Evolutionary conservation across 2,113 vertebrate genomes (phyloP), one percentile per base, ranked within the genome.

Genomic region (Puffinus mauretanicus): DNA sequence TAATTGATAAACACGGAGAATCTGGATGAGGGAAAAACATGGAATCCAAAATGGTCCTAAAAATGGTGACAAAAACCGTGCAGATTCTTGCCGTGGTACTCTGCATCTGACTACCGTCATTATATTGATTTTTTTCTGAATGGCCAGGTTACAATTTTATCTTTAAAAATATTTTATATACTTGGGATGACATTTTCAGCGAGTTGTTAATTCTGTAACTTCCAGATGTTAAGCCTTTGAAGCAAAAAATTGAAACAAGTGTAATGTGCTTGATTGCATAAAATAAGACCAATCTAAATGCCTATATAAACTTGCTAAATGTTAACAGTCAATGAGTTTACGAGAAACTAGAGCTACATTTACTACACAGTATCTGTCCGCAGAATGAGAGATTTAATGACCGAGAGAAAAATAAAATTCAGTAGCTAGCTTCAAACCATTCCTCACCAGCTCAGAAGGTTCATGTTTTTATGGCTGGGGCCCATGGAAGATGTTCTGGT

Each of bases 171-270:
- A 47, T 91, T 81, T 69, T 49, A 47, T 55, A 27, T 70, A 86
- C 82, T 93, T 72, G 30, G 52, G 49, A 66, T 90, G 61, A 83
- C 77, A 94, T 96, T 95, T 95, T 96, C 46, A 69, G 34, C 7
- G 25, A 95, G 36, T 55, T 93, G 49, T 64, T 94, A 93, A 91
- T 97, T 95, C 30, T 49, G 49, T 71, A 76, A 73, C 78, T 93
- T 96, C 87, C 97, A 98, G 86, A 94, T 97, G 93, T 96, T 92
- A 90, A 83, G 89, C 91, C 94, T 95, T 86, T 91, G 94, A 98
- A 95, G 91, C 94, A 98, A 98, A 98, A 97, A 96, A 97, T 85
- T 91, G 77, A 95, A 96, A 95, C 92, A 96, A 97, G 76, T 90
- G 86, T 96, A 86, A 92, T 55, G 38, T 87, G 51, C 95, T 97